Conservation (phyloP, 2,113 vertebrate species). For the Thermophis baileyi region DNA sequence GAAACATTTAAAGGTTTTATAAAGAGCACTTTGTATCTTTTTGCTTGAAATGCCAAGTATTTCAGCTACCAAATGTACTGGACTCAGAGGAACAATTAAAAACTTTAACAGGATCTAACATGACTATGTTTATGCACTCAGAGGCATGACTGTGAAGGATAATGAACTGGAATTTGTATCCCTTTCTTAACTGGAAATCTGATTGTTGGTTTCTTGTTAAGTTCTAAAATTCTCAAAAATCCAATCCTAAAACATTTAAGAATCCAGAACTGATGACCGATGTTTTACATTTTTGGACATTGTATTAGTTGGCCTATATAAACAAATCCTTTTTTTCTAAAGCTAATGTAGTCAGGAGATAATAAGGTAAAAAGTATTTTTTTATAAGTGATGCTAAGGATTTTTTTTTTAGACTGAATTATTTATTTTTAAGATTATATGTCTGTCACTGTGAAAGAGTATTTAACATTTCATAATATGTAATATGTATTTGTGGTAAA, state of each 20-base stretch:
- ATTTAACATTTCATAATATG: neutral
- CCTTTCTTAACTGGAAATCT: conserved; percentile 7
- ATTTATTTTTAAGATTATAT: neutral
- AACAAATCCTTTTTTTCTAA: neutral
- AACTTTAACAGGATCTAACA: conserved; percentile 9
- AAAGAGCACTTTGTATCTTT: conserved; percentile 15
- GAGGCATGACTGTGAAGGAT: conserved; percentile 7
- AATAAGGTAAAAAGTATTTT: neutral
- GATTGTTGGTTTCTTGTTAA: conserved; percentile 13
- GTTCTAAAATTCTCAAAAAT: conserved; percentile 14
- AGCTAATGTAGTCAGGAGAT: neutral
- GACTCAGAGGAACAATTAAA: conserved; percentile 18
- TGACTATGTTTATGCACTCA: conserved; percentile 17
- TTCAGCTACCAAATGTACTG: conserved; percentile 13
- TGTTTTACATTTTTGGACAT: neutral
- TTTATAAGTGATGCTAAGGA: neutral
- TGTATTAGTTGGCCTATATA: neutral
- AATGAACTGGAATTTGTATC: conserved; percentile 1
- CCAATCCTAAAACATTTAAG: conserved; percentile 19
- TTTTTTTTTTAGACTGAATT: neutral
- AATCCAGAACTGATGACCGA: neutral
- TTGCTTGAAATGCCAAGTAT: conserved; percentile 5
- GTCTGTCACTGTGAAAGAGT: neutral
- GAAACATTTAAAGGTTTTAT: conserved; percentile 28
- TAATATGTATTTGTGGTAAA: neutral